Evolutionary conservation across 2,113 vertebrate genomes (phyloP), one percentile per base, ranked within the genome.

Genomic region (Sakesphorus luctuosus): DNA sequence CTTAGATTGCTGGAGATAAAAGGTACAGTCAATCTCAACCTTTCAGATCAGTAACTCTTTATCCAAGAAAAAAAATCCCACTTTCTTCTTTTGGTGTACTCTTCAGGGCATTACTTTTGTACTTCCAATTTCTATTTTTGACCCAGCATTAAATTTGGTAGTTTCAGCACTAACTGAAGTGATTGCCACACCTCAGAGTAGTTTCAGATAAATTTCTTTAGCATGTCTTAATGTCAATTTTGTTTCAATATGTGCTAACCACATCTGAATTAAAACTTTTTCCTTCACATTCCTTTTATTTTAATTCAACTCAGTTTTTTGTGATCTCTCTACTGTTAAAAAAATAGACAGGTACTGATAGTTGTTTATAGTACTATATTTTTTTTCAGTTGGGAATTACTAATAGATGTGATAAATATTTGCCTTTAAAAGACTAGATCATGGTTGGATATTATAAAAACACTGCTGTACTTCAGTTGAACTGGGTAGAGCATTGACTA

Each of bases 231-330:
- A 58, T 46, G 52, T 38, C 10, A 46, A 2, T 69, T 91, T 83
- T 59, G 16, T 24, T 50, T 79, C 73, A 58, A 31, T 59, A 62
- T 16, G 7, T 74, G 68, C 25, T 87, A 29, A 73, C 84, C 35
- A 40, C 13, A 43, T 61, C 31, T 75, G 36, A 91, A 79, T 65
- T 33, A 84, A 67, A 56, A 62, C 31, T 78, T 84, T 40, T 11
- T 75, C 18, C 31, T 94, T 85, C 65, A 89, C 87, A 87, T 95
- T 96, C 91, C 91, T 78, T 73, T 78, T 67, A 46, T 55, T 84
- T 92, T 81, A 74, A 24, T 77, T 81, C 59, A 63, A 1, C 11
- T 40, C 5, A 15, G n/a, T 95, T 95, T 58, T 61, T 72, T 81
- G 24, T 67, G 15, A 49, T 84, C 43, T 40, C 21, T 92, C 65